These are phyloP conservation scores for Chrysaora quinquecirrha DNA, from an alignment of 30 jellyfish, hydroid and myxozoan genomes.

Conservation along the genomic window DNA sequence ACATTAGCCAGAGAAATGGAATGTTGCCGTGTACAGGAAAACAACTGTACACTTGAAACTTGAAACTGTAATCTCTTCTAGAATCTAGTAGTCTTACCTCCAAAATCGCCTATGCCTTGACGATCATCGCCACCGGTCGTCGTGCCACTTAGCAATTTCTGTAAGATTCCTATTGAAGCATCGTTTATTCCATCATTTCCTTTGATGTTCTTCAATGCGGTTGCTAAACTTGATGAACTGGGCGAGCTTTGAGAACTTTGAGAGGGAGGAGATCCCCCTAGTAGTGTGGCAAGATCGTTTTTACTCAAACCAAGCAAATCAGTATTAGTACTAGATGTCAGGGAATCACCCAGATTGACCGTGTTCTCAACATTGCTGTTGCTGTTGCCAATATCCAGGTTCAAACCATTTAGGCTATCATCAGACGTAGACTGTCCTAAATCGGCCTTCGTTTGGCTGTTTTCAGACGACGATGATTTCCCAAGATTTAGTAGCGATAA, in stretches of 20 bases:
- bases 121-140: conserved; percentile 76
- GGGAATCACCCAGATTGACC: conserved; percentile 63
- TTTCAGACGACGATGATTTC: conserved; percentile 12
- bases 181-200: conserved; percentile 23
- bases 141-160: conserved; percentile 50
- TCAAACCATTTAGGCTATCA: not conserved
- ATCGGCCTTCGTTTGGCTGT: not conserved
- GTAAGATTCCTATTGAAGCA: conserved; percentile 55
- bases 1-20: too few species aligned
- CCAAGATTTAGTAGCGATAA: conserved; percentile 53
- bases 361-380: conserved; percentile 54
- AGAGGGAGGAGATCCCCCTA: conserved; percentile 37
- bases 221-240: conserved; percentile 11
- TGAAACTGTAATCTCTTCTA: too few species aligned
- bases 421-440: conserved; percentile 1
- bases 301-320: conserved; percentile 71
- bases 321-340: conserved; percentile 44
- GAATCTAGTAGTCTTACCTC: too few species aligned
- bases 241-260: conserved; percentile 24
- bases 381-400: conserved; percentile 44
- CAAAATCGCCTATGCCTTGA: conserved; percentile 85
- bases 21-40: too few species aligned
- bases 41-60: too few species aligned
- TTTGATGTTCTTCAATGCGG: conserved; percentile 42
- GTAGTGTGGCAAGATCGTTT: conserved; percentile 61